Conservation (phyloP, 1,140 invertebrate species). For the Paralvinella palmiformis region DNA sequence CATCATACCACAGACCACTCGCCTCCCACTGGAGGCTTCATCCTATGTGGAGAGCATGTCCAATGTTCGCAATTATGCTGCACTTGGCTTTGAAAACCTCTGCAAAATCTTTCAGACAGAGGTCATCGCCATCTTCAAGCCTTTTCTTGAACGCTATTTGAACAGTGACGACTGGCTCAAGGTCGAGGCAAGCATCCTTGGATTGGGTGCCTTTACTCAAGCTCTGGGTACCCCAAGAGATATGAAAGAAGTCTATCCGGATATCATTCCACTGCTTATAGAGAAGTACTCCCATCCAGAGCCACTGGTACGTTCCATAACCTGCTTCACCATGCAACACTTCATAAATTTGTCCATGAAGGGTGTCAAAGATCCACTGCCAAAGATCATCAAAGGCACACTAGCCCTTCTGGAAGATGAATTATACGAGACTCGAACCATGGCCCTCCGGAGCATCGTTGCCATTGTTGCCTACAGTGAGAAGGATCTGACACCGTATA, state of each 20-base stretch:
- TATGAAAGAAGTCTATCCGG: background rate
- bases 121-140: background rate
- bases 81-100: slow-evolving; percentile 17
- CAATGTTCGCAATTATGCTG: slow-evolving; percentile 16
- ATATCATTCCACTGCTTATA: background rate
- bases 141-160: background rate
- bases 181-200: slow-evolving; percentile 8
- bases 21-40: background rate
- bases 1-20: background rate
- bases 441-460: slow-evolving; percentile 3
- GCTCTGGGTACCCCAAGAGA: background rate
- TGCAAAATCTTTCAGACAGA: slow-evolving; percentile 11
- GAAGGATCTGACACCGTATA: slow-evolving; percentile 5
- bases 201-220: slow-evolving; percentile 6
- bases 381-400: background rate
- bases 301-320: slow-evolving; percentile 13
- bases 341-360: slow-evolving; percentile 12
- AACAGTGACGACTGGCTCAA: slow-evolving; percentile 5
- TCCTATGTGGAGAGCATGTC: slow-evolving; percentile 8
- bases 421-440: slow-evolving; percentile 7
- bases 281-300: slow-evolving; percentile 1
- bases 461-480: background rate
- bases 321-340: slow-evolving; percentile 13
- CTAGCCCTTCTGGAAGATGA: slow-evolving; percentile 4
- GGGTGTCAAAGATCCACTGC: slow-evolving; percentile 4